Evolutionary conservation across 1,140 invertebrate species (phyloP).

Genomic region (Plectrocnemia conspersa): DNA sequence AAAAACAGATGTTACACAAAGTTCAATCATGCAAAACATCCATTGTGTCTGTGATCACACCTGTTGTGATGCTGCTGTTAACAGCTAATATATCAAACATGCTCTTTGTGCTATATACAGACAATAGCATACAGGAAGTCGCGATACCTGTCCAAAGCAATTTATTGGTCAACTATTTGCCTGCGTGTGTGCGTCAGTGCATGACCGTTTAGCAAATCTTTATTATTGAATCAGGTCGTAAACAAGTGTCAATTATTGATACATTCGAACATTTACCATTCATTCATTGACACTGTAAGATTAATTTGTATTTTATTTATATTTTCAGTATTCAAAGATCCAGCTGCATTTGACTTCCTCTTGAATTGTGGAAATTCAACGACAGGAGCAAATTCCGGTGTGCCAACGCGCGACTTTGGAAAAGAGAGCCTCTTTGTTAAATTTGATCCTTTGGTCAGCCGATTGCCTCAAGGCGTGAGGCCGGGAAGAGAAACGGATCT

Average conservation of each 20-base stretch:
- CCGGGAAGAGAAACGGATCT: constrained; percentile 12
- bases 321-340: constrained; percentile 44
- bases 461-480: constrained; percentile 31
- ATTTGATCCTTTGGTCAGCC: constrained; percentile 55
- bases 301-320: constrained; percentile 16
- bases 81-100: too few species aligned
- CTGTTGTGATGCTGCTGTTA: too few species aligned
- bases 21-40: too few species aligned
- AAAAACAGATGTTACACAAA: too few species aligned
- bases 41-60: too few species aligned
- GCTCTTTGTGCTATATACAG: too few species aligned
- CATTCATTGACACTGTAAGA: neutral
- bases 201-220: too few species aligned
- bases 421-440: constrained; percentile 57
- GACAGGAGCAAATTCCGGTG: constrained; percentile 23
- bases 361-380: constrained; percentile 35
- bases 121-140: too few species aligned
- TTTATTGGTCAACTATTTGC: neutral
- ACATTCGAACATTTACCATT: neutral
- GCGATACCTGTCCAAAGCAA: too few species aligned
- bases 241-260: neutral
- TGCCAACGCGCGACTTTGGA: constrained; percentile 42
- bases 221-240: neutral
- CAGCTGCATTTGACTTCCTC: constrained; percentile 43
- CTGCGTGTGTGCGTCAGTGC: too few species aligned